Evolutionary conservation across 2,888 invertebrate genomes (phyloP), one percentile per base, ranked within the genome.

Genomic region (Eilema caniola): DNA sequence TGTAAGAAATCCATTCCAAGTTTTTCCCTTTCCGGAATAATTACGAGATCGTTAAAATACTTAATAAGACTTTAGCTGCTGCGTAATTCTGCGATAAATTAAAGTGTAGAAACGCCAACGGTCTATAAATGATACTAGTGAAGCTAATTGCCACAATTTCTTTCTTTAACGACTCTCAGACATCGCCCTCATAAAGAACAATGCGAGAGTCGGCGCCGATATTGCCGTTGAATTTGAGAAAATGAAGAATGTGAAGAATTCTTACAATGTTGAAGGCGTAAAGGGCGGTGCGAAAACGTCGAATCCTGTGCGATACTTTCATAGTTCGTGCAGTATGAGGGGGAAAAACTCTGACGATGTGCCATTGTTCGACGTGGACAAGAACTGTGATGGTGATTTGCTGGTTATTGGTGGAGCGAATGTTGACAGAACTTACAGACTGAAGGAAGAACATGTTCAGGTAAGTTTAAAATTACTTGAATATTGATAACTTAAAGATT

Each of bases 131-230:
- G 86, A 89, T 86, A 87, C 85, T 83, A 87, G 83, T 83, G 82
- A 85, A 87, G 82, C 86, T 91, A 89, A 90, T 90, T 90, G 88
- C 85, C 80, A 88, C 89, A 90, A 90, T 92, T 89, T 86, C 83
- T 90, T 90, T 89, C 90, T 86, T 89, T 88, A 93, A 91, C 89
- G 87, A 86, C 84, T 86, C 79, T 62, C 93, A 98, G 98, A 99
- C 95, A 97, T 98, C 82, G 98, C 98, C 37, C 96, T 99, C 71
- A 97, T 99, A 85, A 97, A 98, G 95, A 99, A 99, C 93, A 99
- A 99, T 93, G 99, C 99, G 2, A 95, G 92, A 85, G 96, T 98
- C 66, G 99, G 98, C 24, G 97, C 98, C 69, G 95, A 97, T 89
- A 97, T 99, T 80, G 98, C 98, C 3, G 95, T 96, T 28, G 96